Percentiles rank a stretch among this genome's conserved stretches.
Conservation (phyloP, 2,797 vertebrate genomes). For the Periophthalmus magnuspinnatus region DNA sequence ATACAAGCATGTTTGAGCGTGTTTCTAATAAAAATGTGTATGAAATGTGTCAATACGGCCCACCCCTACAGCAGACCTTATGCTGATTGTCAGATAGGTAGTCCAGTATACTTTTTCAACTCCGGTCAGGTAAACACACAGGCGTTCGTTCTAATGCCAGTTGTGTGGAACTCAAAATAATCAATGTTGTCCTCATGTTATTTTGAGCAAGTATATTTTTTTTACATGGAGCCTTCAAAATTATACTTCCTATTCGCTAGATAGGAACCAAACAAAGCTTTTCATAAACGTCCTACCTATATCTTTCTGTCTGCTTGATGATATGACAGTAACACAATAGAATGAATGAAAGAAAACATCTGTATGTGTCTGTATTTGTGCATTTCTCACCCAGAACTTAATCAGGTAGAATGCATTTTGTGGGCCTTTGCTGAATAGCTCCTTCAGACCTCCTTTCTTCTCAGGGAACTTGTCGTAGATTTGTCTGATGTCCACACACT, state of each 20-base stretch:
- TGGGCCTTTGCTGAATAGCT: conserved; percentile 93
- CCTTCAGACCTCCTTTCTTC: conserved; percentile 97
- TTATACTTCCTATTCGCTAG: neutral
- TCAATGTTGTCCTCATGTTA: neutral
- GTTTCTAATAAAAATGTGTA: no score
- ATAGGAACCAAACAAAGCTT: neutral
- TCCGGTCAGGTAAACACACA: neutral
- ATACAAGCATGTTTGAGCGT: no score
- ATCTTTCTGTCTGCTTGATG: neutral
- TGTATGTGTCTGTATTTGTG: conserved; percentile 12
- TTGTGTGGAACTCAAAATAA: neutral
- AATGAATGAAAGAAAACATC: neutral
- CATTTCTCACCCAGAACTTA: conserved; percentile 94
- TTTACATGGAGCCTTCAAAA: no score
- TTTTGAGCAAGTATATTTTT: neutral
- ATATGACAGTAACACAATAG: neutral
- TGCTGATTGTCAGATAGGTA: no score
- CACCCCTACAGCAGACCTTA: no score
- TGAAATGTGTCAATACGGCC: no score
- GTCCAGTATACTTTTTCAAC: no score
- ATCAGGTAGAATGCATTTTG: conserved; percentile 97
- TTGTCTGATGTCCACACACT: conserved; percentile 97
- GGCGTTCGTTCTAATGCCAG: neutral
- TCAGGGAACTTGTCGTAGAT: conserved; percentile 99
- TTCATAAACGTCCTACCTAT: neutral